These are phyloP conservation scores for Dryococelus australis DNA, from an alignment of 2,888 invertebrate species.

Conservation along the genomic window DNA sequence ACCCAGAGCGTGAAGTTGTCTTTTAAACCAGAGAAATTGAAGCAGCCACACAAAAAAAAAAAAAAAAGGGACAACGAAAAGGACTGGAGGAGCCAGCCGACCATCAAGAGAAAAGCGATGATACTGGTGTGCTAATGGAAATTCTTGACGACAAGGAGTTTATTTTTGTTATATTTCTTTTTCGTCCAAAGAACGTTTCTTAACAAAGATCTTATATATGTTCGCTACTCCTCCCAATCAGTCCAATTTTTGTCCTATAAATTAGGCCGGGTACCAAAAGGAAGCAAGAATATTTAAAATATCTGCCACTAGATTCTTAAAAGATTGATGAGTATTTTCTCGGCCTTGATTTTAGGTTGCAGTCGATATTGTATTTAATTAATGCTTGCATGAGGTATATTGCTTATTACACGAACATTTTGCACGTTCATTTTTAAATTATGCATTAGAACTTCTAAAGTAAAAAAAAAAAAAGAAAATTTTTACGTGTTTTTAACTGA, in stretches of 20 bases:
- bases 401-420: too few relatives aligned
- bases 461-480: too few relatives aligned
- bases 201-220: neutral
- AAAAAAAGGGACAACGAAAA: neutral
- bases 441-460: too few relatives aligned
- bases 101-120: slow-evolving; percentile 7
- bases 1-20: neutral
- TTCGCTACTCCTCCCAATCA: too few relatives aligned
- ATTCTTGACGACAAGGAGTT: slow-evolving; percentile 29
- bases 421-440: too few relatives aligned
- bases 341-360: too few relatives aligned
- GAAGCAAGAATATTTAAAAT: too few relatives aligned
- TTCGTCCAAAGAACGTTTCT: neutral
- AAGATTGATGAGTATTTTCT: too few relatives aligned
- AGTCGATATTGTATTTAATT: too few relatives aligned
- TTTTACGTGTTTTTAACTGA: too few relatives aligned
- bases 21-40: neutral
- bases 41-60: neutral
- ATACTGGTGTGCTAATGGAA: slow-evolving; percentile 25
- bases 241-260: neutral
- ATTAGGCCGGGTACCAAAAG: neutral
- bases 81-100: neutral
- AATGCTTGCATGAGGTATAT: too few relatives aligned
- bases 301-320: too few relatives aligned
- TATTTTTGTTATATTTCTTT: neutral